Conservation (phyloP, 2,113 vertebrate genomes). For the Delphinus delphis region DNA sequence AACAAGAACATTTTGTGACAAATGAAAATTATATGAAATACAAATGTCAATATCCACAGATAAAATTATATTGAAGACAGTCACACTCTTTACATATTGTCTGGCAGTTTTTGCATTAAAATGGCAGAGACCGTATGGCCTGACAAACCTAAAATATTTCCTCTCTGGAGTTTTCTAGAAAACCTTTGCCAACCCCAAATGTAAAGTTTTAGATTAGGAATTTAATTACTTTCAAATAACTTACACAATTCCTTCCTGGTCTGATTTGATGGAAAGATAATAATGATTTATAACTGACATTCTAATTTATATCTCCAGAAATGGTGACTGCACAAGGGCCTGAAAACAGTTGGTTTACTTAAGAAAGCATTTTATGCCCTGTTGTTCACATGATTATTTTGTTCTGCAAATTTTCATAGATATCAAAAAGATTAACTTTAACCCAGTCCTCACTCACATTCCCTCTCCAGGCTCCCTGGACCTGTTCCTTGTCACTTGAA, state of each 20-base stretch:
- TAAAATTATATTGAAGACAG: not conserved
- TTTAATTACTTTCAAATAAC: not conserved
- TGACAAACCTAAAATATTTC: not conserved
- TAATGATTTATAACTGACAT: not conserved
- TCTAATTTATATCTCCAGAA: not conserved
- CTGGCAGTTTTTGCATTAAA: not conserved
- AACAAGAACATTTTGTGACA: not conserved
- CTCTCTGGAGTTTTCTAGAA: not conserved
- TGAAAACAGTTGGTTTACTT: not conserved
- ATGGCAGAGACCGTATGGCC: rapidly evolving
- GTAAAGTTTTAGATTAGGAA: not conserved
- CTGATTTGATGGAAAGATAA: not conserved
- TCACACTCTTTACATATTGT: not conserved
- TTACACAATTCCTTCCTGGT: not conserved
- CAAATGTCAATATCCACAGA: not conserved
- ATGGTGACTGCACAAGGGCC: not conserved
- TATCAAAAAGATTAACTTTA: not conserved
- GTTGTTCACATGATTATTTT: not conserved
- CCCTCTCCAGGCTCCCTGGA: not conserved
- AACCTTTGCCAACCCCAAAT: not conserved
- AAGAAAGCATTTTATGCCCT: not conserved
- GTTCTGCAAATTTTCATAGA: not conserved
- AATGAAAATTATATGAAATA: not conserved
- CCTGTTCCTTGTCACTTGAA: not conserved
- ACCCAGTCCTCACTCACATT: not conserved